Evolutionary conservation across 2,113 vertebrate genomes (phyloP).

Genomic region (Crypturellus undulatus): DNA sequence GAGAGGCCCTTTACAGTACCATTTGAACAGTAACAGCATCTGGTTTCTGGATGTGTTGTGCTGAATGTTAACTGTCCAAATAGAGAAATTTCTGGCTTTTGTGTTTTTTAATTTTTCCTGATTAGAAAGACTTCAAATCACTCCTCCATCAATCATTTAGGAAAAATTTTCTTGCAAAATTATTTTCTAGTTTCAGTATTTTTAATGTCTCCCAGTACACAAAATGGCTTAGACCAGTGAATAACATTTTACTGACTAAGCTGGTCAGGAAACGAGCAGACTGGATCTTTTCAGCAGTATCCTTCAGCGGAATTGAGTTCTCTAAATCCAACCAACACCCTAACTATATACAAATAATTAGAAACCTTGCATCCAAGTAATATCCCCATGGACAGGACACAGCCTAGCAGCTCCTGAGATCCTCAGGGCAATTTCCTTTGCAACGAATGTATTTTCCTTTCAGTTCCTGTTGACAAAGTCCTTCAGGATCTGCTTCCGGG

Average conservation of each 20-base stretch:
- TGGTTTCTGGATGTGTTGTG: background rate
- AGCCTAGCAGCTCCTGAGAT: background rate
- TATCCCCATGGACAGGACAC: background rate
- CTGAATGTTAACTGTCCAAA: background rate
- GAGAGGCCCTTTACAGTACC: conserved; percentile 10
- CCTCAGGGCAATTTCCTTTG: background rate
- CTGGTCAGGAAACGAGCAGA: conserved; percentile 17
- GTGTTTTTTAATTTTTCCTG: background rate
- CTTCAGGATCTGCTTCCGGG: background rate
- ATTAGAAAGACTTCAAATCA: background rate
- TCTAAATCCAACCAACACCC: background rate
- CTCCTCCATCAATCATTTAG: background rate
- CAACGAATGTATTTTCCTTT: background rate
- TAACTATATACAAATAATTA: background rate
- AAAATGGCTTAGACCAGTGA: background rate
- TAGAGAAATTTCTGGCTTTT: background rate
- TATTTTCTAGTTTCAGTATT: background rate
- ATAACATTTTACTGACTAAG: background rate
- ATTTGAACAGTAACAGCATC: conserved; percentile 2
- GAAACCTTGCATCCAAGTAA: background rate
- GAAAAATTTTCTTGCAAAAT: background rate
- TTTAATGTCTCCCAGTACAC: background rate
- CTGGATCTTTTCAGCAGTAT: background rate
- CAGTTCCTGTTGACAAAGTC: background rate
- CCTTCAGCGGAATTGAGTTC: background rate